Conservation (phyloP, 2,113 vertebrate species). For the Falco punctatus region DNA sequence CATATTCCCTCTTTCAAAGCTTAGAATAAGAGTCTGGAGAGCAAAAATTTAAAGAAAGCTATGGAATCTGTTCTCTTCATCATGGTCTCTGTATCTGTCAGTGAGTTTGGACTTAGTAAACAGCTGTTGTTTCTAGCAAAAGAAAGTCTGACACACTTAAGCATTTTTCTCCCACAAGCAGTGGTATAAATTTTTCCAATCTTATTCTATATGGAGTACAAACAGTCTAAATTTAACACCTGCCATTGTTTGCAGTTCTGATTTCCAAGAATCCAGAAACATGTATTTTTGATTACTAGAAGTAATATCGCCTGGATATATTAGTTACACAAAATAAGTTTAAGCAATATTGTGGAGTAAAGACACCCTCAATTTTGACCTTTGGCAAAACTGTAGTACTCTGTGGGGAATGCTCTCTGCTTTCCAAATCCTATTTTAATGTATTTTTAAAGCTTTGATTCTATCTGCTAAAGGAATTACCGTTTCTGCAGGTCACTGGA, state of each 20-base stretch:
- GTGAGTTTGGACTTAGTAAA: neutral
- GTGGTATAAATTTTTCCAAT: neutral
- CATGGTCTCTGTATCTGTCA: neutral
- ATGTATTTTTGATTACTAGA: neutral
- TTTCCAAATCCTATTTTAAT: slow-evolving; percentile 26
- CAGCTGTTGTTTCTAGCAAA: neutral
- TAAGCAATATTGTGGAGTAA: neutral
- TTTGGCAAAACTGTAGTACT: neutral
- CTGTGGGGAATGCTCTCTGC: neutral
- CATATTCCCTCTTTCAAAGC: neutral
- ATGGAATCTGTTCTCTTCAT: neutral
- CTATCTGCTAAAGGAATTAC: neutral
- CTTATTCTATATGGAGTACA: neutral
- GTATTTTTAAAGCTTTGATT: neutral
- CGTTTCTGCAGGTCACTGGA: neutral
- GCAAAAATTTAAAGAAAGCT: neutral
- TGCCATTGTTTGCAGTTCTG: slow-evolving; percentile 1
- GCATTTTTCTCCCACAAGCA: neutral
- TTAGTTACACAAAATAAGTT: neutral
- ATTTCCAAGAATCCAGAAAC: neutral
- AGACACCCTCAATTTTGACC: slow-evolving; percentile 4
- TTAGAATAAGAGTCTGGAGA: neutral
- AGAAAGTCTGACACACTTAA: neutral
- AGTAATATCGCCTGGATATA: neutral
- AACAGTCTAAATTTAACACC: neutral